Percentiles rank a stretch among this genome's conserved stretches.
Conservation (phyloP, 2,797 vertebrate genomes). For the Gallinago nigripennis region DNA sequence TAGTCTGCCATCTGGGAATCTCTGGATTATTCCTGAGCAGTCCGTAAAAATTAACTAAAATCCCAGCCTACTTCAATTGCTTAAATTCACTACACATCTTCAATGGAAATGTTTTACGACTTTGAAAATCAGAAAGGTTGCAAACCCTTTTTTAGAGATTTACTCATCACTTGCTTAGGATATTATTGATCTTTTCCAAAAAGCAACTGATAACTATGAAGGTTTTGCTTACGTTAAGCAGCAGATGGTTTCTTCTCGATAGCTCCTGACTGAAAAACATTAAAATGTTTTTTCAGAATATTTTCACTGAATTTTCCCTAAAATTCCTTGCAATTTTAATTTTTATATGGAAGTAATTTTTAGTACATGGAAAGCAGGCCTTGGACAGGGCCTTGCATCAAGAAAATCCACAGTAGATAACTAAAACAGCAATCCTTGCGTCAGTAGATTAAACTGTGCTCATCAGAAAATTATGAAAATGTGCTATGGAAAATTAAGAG, state of each 20-base stretch:
- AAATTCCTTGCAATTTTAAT: not conserved
- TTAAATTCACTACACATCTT: constrained; percentile 5
- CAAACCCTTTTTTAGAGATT: constrained; percentile 15
- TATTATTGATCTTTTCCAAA: constrained; percentile 45
- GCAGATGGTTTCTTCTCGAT: constrained; percentile 45
- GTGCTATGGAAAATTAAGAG: not conserved
- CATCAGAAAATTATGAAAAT: not conserved
- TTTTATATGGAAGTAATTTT: constrained; percentile 13
- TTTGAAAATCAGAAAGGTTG: constrained; percentile 27
- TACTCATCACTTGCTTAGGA: not conserved
- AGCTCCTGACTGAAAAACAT: constrained; percentile 16
- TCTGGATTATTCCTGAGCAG: not conserved
- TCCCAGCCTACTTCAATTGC: not conserved
- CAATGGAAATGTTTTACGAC: not conserved
- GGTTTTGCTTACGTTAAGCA: constrained; percentile 20
- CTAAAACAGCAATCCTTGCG: not conserved
- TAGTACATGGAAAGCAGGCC: not conserved
- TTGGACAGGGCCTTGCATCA: not conserved
- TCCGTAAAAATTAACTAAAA: not conserved
- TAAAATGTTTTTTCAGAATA: not conserved
- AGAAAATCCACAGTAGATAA: not conserved
- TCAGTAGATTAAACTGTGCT: not conserved
- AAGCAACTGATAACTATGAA: constrained; percentile 14
- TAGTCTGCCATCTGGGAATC: constrained; percentile 12
- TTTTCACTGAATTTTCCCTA: constrained; percentile 1